phyloP scores from a whole-genome alignment of 1,140 invertebrate genomes.

The Heliothis virescens region DNA sequence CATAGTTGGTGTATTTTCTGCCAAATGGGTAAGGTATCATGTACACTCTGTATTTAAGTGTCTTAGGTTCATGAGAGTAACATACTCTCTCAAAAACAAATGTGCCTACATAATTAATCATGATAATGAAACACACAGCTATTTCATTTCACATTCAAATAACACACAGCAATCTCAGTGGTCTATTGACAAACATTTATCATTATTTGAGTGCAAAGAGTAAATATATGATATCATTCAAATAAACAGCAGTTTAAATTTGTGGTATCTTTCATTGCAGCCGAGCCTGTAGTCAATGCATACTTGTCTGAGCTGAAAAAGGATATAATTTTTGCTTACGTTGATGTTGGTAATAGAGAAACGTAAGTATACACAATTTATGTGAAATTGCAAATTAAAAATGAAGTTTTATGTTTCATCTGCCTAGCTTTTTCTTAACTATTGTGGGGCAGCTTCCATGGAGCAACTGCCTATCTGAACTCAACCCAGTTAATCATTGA shows the following conservation, averaged over 20 bases:
- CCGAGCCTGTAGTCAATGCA: slow-evolving; percentile 88
- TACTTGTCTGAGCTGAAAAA: slow-evolving; percentile 86
- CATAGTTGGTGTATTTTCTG: slow-evolving; percentile 80
- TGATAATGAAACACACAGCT: too few relatives aligned
- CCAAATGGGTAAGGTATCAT: slow-evolving; percentile 67
- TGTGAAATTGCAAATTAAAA: too few relatives aligned
- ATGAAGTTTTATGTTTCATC: too few relatives aligned
- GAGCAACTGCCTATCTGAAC: too few relatives aligned
- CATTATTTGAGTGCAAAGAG: too few relatives aligned
- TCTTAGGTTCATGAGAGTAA: background rate
- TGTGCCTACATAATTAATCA: too few relatives aligned
- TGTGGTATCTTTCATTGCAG: slow-evolving; percentile 66
- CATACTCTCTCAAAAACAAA: background rate
- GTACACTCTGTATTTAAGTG: background rate
- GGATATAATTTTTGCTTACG: slow-evolving; percentile 88
- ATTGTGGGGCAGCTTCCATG: too few relatives aligned
- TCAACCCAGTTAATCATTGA: too few relatives aligned
- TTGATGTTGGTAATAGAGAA: slow-evolving; percentile 90
- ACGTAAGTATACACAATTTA: slow-evolving; percentile 84
- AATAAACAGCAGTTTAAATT: background rate
- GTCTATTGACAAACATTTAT: too few relatives aligned
- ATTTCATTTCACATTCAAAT: too few relatives aligned
- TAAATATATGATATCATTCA: background rate
- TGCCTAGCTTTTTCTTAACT: too few relatives aligned
- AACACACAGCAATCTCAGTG: too few relatives aligned